A percentile compares a stretch with the other conserved stretches of the same genome.
These are phyloP conservation scores for Molossus molossus DNA, from an alignment of 2,797 vertebrate species.

Conservation along the genomic window DNA sequence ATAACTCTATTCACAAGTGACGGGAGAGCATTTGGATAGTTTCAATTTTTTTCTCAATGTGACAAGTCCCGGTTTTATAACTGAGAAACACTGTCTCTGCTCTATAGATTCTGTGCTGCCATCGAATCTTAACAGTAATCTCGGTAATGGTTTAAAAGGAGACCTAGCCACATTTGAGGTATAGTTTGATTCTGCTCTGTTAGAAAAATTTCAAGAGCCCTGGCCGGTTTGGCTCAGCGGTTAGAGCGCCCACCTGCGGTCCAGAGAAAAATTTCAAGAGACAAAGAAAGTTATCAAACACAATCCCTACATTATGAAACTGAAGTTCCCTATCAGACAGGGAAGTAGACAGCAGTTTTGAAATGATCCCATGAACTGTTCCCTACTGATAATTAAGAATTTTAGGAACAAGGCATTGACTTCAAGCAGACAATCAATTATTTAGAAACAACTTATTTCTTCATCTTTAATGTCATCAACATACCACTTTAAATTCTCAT, in stretches of 20 bases:
- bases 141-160: neutral
- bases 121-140: neutral
- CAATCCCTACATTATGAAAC: neutral
- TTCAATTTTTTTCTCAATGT: neutral
- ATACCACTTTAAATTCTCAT: neutral
- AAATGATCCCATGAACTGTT: neutral
- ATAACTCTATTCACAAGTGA: constrained; percentile 44
- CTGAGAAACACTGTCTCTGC: neutral
- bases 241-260: too few relatives aligned
- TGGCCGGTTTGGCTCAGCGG: too few relatives aligned
- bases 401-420: neutral
- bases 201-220: constrained; percentile 3
- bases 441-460: neutral
- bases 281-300: neutral
- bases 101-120: neutral
- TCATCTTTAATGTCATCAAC: neutral
- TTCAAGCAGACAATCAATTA: neutral
- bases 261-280: constrained; percentile 9
- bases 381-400: neutral
- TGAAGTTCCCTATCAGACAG: neutral
- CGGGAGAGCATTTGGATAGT: neutral
- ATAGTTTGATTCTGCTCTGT: neutral
- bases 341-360: neutral
- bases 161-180: neutral
- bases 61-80: neutral